Evolutionary conservation across 2,888 invertebrate species (phyloP), one percentile per base, ranked within the genome.

Genomic region (Rhaphigaster nebulosa): DNA sequence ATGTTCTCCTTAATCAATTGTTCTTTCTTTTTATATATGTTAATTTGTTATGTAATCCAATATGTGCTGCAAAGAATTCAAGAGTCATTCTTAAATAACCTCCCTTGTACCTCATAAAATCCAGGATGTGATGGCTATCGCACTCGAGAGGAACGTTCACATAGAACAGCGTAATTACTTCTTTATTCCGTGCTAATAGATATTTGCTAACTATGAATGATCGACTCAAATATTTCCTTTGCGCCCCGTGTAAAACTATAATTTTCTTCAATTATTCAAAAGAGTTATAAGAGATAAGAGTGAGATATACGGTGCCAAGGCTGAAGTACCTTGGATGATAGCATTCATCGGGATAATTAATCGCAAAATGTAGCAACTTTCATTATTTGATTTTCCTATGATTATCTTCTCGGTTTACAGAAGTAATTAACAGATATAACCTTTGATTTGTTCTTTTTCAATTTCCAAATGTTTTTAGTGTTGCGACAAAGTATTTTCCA

Each of bases 341-440:
- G 13, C 65, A 29, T 65, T 65, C 65, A 65, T 76, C 70, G 20
- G 20, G 20, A 12, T 76, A 76, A 76, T 76, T 76, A 76, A 76
- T 76, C 70, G 38, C 18, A 76, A 76, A 38, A 38, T 76, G 70
- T 76, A 76, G 65, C 65, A 65, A 65, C 65, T 65, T 65, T 65
- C 65, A 65, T 65, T 65, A 38, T 38, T 20, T 38, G 70, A 76
- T 76, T 38, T 38, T 76, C 70, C 70, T 76, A 76, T 20, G 70
- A 76, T 76, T 76, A 76, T 76, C 34, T 76, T 8, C 38, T 38
- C 0, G 20, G 70, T 8, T 38, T 6, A 76, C 20, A 20, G 26
- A 76, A 76, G 38, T 76, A 38, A 76, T 76, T 76, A 76, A 23
- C 70, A 20, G 70, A 76, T 38, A 38, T 38, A 5, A 0, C 38